These are phyloP conservation scores for Phengaris alcon DNA, from an alignment of 2,888 invertebrate genomes.

Conservation along the genomic window DNA sequence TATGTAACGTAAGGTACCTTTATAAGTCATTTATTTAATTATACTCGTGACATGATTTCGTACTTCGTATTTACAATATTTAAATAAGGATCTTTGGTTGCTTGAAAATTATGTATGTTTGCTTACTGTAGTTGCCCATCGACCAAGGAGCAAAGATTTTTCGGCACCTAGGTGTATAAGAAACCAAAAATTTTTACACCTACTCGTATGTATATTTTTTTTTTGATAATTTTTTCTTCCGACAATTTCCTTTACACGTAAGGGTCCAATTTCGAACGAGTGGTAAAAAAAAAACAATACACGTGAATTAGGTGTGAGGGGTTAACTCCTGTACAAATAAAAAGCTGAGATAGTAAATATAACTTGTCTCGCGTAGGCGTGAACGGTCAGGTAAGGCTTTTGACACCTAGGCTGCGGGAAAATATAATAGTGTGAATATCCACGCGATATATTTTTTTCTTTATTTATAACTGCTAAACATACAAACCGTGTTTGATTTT, in stretches of 20 bases:
- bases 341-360: slow-evolving; percentile 65
- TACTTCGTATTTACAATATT: slow-evolving; percentile 7
- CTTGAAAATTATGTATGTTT: neutral
- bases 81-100: neutral
- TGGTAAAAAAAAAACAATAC: slow-evolving; percentile 32
- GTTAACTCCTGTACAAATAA: slow-evolving; percentile 73
- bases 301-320: slow-evolving; percentile 71
- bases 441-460: slow-evolving; percentile 71
- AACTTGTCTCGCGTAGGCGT: slow-evolving; percentile 63
- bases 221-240: neutral
- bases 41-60: neutral
- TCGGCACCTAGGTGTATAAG: too few species aligned
- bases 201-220: too few species aligned
- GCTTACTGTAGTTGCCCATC: neutral
- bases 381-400: slow-evolving; percentile 75
- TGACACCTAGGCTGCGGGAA: slow-evolving; percentile 69
- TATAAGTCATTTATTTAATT: slow-evolving; percentile 22
- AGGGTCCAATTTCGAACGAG: neutral
- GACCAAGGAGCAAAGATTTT: neutral
- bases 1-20: slow-evolving; percentile 21
- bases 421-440: slow-evolving; percentile 63
- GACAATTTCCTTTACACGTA: neutral
- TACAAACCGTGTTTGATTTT: neutral
- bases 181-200: too few species aligned
- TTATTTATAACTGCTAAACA: slow-evolving; percentile 41